These are phyloP conservation scores for Reticulitermes lucifugus DNA, from an alignment of 2,888 invertebrate genomes.

Conservation along the genomic window DNA sequence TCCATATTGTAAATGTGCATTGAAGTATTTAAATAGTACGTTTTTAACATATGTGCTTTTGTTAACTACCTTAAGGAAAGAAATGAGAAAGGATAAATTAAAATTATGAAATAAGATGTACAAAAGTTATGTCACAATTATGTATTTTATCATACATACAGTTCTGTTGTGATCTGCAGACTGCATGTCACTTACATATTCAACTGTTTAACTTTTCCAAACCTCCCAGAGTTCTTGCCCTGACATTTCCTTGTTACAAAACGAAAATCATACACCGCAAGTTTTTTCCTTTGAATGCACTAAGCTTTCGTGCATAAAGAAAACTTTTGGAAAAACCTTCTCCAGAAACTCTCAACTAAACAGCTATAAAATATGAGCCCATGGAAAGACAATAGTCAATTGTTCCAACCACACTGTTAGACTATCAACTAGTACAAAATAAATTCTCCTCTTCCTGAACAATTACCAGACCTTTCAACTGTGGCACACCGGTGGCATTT, in stretches of 20 bases:
- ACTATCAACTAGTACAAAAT: constrained; percentile 43
- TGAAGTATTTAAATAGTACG: too few species aligned
- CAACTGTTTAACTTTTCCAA: constrained; percentile 42
- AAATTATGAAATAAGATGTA: neutral
- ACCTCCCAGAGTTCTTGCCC: neutral
- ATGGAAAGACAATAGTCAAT: constrained; percentile 44
- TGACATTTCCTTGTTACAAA: neutral
- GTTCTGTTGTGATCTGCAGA: neutral
- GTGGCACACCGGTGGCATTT: constrained; percentile 26
- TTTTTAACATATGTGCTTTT: neutral
- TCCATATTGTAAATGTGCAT: too few species aligned
- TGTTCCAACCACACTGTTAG: constrained; percentile 46
- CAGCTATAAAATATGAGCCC: constrained; percentile 48
- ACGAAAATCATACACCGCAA: neutral
- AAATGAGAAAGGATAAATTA: neutral
- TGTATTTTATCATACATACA: neutral
- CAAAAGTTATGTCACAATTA: neutral
- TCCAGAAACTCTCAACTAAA: constrained; percentile 45
- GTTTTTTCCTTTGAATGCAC: neutral
- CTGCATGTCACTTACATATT: constrained; percentile 38
- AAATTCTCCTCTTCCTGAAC: constrained; percentile 23
- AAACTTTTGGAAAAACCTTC: neutral
- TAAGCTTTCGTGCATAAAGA: neutral
- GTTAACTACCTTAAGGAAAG: neutral
- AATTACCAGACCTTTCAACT: neutral